Evolutionary conservation across 2,888 invertebrate genomes (phyloP), one percentile per base, ranked within the genome.

Genomic region (Drosophila fungiperda): DNA sequence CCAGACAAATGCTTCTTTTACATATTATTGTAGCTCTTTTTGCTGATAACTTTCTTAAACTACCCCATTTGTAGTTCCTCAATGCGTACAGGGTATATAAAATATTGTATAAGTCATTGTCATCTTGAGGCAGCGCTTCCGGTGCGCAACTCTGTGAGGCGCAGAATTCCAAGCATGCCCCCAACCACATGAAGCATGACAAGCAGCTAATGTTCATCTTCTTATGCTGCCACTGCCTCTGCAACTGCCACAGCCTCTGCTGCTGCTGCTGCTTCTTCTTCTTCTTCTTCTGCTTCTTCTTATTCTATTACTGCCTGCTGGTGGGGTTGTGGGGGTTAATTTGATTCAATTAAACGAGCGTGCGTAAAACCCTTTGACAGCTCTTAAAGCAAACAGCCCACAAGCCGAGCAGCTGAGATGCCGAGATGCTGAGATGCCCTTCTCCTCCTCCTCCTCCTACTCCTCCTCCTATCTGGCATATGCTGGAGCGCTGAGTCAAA

Each of bases 321-420:
- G 45, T 81, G 66, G 75, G 73, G 77, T 70, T 81, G 74, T 63
- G 65, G 77, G 78, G 89, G 84, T 87, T 89, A 89, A 87, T 89
- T 87, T 76, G 78, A 89, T 87, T 87, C 87, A 87, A 87, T 87
- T 87, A 89, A 87, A 69, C 67, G 72, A 70, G 68, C 73, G 74
- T 73, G 73, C 73, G 64, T 76, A 73, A 68, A 72, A 69, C 81
- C 79, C 81, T 79, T 80, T 80, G 75, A 72, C 80, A 80, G 65
- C 70, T 72, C 80, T 80, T 80, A 72, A 67, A 64, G 48, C 38
- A 45, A 48, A 48, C 42, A n/a, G 42, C 40, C 32, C n/a, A 60
- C 49, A 60, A 60, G 40, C 23, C 36, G 55, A 63, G 23, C 7
- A 23, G 45, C 15, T n/a, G 40, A 40, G 40, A 9, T 9, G 40